phyloP scores from a whole-genome alignment of 2,113 vertebrate genomes.

The Hyperoodon ampullatus region DNA sequence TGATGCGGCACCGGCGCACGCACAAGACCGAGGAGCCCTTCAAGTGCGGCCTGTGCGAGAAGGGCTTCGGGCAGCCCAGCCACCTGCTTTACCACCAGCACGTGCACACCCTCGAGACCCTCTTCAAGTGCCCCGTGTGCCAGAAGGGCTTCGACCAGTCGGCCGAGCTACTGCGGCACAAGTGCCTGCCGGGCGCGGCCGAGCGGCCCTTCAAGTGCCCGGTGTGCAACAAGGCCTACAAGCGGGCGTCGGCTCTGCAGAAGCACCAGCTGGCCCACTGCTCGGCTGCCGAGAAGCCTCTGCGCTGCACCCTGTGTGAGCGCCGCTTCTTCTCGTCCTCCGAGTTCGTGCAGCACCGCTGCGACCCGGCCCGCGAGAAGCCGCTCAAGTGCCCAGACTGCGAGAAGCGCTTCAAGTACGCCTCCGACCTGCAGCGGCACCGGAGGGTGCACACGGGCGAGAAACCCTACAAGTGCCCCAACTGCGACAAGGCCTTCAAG shows the following conservation, averaged over 20 bases:
- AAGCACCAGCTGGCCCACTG: conserved; percentile 96
- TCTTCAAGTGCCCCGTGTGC: conserved; percentile 98
- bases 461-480: conserved; percentile 97
- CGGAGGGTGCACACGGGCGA: conserved; percentile 96
- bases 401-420: conserved; percentile 98
- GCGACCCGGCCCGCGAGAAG: conserved; percentile 95
- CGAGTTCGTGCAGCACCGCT: conserved; percentile 97
- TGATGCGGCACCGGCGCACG: conserved; percentile 95
- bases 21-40: conserved; percentile 93
- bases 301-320: conserved; percentile 97
- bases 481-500: conserved; percentile 98
- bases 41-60: conserved; percentile 97
- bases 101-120: conserved; percentile 96
- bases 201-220: conserved; percentile 97
- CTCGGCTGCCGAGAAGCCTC: conserved; percentile 94
- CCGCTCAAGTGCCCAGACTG: conserved; percentile 97
- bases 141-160: conserved; percentile 98
- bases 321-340: conserved; percentile 97
- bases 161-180: conserved; percentile 95
- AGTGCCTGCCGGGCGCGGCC: conserved; percentile 90
- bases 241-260: conserved; percentile 95
- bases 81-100: conserved; percentile 98
- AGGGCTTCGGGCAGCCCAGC: conserved; percentile 96
- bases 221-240: conserved; percentile 97
- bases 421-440: conserved; percentile 96